Percentiles rank a stretch among this genome's conserved stretches.
These are phyloP conservation scores for Drosophila pruinosa DNA, from an alignment of 1,140 invertebrate species.

Conservation along the genomic window DNA sequence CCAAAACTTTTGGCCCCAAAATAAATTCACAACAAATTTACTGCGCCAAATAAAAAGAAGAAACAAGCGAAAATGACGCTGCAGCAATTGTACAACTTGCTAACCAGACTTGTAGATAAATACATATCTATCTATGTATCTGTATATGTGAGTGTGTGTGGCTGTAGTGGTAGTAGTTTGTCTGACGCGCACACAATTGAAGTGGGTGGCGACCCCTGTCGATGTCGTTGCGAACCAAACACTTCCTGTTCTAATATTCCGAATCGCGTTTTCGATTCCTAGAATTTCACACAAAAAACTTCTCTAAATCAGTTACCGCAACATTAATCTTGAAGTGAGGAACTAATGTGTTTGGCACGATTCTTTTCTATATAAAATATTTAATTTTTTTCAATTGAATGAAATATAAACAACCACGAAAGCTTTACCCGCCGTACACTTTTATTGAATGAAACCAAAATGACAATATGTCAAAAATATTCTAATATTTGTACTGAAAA, in stretches of 20 bases:
- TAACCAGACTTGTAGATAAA: constrained; percentile 18
- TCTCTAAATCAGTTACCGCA: background rate
- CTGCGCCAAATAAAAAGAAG: constrained; percentile 31
- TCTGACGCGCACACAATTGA: constrained; percentile 24
- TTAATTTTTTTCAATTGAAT: background rate
- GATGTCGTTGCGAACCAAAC: background rate
- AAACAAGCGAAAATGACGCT: constrained; percentile 27
- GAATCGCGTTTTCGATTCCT: background rate
- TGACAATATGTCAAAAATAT: too few species aligned
- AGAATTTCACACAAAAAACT: background rate
- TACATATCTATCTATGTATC: constrained; percentile 1
- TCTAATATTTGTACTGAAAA: too few species aligned
- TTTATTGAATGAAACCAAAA: too few species aligned
- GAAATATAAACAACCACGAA: too few species aligned
- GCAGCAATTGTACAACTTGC: constrained; percentile 40
- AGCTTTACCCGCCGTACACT: too few species aligned
- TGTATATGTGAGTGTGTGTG: background rate
- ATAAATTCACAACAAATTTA: constrained; percentile 51
- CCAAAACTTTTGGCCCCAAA: constrained; percentile 44
- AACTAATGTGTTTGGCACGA: background rate
- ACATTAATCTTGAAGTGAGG: background rate
- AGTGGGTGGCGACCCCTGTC: constrained; percentile 22
- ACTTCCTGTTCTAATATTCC: constrained; percentile 7
- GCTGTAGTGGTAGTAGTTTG: background rate
- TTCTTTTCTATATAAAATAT: background rate